These are phyloP conservation scores for Orgyia antiqua DNA, from an alignment of 2,888 invertebrate genomes.

Conservation along the genomic window DNA sequence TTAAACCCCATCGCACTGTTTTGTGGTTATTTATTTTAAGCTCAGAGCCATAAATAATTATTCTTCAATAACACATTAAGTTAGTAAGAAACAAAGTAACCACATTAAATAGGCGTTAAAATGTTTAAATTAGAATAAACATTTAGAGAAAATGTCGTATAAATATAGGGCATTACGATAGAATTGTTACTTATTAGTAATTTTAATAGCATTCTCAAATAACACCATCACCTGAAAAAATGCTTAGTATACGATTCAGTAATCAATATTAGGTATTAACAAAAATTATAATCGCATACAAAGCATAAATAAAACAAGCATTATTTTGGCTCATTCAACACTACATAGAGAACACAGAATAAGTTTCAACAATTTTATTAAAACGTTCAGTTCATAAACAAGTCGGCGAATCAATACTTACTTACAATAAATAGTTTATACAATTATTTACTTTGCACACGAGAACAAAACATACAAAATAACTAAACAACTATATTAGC, in stretches of 20 bases:
- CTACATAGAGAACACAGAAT: slow-evolving; percentile 19
- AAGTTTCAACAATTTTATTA: slow-evolving; percentile 23
- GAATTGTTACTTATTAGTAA: slow-evolving; percentile 15
- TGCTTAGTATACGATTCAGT: slow-evolving; percentile 13
- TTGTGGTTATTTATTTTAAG: no score
- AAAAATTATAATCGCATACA: no score
- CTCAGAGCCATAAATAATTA: no score
- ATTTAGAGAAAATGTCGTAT: no score
- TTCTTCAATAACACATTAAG: no score
- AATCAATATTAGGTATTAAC: background rate
- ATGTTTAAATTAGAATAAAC: no score
- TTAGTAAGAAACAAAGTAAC: no score
- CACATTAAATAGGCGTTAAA: no score
- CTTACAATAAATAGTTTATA: slow-evolving; percentile 20
- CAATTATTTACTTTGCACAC: slow-evolving; percentile 11
- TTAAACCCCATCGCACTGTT: no score
- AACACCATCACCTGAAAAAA: slow-evolving; percentile 11
- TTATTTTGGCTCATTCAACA: slow-evolving; percentile 27
- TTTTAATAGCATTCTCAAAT: slow-evolving; percentile 12
- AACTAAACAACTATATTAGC: slow-evolving; percentile 5
- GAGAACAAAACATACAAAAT: slow-evolving; percentile 5
- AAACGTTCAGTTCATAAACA: slow-evolving; percentile 18
- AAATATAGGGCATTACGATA: background rate
- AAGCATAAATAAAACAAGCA: slow-evolving; percentile 17
- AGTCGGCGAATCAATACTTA: slow-evolving; percentile 3